Evolutionary conservation across 2,797 vertebrate genomes (phyloP).

Genomic region (Pangasius krempfi): DNA sequence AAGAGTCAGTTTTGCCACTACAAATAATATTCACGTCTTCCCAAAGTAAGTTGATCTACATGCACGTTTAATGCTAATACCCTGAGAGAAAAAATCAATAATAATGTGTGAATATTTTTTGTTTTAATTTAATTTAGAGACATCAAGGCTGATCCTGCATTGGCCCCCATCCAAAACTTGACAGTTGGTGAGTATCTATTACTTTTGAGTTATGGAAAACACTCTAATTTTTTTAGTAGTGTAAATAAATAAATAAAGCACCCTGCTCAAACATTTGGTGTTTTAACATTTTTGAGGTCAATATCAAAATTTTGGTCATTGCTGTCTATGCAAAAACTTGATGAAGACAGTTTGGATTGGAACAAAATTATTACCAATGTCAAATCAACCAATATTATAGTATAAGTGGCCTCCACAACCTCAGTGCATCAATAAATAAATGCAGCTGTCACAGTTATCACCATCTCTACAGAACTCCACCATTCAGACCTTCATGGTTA

Average conservation of each 20-base stretch:
- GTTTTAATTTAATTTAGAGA: constrained; percentile 66
- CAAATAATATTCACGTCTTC: constrained; percentile 75
- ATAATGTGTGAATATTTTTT: not conserved
- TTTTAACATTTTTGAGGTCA: not conserved
- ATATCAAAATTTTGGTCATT: not conserved
- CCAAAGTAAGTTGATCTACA: constrained; percentile 66
- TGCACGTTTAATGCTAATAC: not conserved
- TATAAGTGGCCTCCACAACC: not conserved
- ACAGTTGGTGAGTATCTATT: constrained; percentile 57
- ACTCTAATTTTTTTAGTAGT: not conserved
- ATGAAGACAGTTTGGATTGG: not conserved
- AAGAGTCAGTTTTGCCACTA: constrained; percentile 80
- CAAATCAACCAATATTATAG: not conserved
- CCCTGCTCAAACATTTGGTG: not conserved
- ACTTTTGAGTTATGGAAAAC: not conserved
- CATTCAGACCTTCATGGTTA: no score
- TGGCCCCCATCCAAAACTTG: constrained; percentile 66
- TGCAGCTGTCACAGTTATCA: no score
- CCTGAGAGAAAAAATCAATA: not conserved
- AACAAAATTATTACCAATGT: not conserved
- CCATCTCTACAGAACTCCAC: no score
- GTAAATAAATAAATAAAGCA: not conserved
- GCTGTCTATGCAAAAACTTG: not conserved
- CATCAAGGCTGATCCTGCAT: constrained; percentile 62
- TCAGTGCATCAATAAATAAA: not conserved